Percentiles rank a stretch among this genome's conserved stretches.
Conservation (phyloP, 2,888 invertebrate genomes). For the Drosophila kambysellisi region DNA sequence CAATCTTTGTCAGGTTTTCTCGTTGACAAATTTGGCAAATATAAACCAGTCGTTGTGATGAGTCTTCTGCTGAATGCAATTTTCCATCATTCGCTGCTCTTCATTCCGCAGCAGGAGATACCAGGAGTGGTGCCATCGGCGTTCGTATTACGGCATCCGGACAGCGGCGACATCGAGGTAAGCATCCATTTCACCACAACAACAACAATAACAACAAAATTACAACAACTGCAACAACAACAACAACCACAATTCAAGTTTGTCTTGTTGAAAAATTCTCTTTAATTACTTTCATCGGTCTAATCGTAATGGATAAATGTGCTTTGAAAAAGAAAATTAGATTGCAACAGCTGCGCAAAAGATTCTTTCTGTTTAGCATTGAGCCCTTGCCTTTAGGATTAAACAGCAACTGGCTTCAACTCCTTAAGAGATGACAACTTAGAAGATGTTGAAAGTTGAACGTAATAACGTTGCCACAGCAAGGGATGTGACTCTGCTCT, state of each 20-base stretch:
- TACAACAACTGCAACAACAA: background rate
- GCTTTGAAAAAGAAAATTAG: slow-evolving; percentile 22
- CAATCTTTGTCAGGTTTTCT: slow-evolving; percentile 88
- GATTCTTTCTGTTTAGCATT: background rate
- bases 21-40: slow-evolving; percentile 94
- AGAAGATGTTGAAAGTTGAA: slow-evolving; percentile 20
- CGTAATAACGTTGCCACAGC: slow-evolving; percentile 20
- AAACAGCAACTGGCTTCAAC: slow-evolving; percentile 12
- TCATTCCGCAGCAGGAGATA: slow-evolving; percentile 92
- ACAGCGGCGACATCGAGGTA: slow-evolving; percentile 90
- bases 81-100: slow-evolving; percentile 91
- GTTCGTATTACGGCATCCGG: slow-evolving; percentile 91
- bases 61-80: slow-evolving; percentile 91
- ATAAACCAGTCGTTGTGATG: slow-evolving; percentile 92
- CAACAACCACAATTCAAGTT: slow-evolving; percentile 11
- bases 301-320: slow-evolving; percentile 34
- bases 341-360: slow-evolving; percentile 11
- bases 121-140: slow-evolving; percentile 91
- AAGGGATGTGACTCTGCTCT: slow-evolving; percentile 17
- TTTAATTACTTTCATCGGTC: slow-evolving; percentile 44
- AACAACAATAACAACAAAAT: background rate
- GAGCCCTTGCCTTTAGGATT: background rate
- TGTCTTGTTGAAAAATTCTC: slow-evolving; percentile 27
- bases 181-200: slow-evolving; percentile 45
- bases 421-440: slow-evolving; percentile 3